A percentile compares a stretch with the other conserved stretches of the same genome.
Evolutionary conservation across 2,888 invertebrate genomes (phyloP).

Genomic region (Tenthredo scrophulariae): DNA sequence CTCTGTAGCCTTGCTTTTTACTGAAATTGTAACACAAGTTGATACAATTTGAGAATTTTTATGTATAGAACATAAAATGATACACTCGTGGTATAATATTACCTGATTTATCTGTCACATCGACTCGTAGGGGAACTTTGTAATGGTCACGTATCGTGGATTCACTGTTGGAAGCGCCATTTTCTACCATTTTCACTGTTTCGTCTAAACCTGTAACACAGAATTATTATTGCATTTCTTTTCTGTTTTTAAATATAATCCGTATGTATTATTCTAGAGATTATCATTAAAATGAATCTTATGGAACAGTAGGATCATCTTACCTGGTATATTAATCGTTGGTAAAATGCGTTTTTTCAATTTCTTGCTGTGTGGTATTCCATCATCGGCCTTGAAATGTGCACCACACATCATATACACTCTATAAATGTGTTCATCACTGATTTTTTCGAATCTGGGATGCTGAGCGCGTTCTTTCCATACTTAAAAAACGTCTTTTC

Average conservation of each 20-base stretch:
- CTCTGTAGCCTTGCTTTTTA: neutral
- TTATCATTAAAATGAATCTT: neutral
- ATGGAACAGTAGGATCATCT: too few species aligned
- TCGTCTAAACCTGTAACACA: neutral
- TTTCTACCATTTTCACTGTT: neutral
- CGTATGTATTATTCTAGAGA: too few species aligned
- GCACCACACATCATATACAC: too few species aligned
- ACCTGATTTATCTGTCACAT: neutral
- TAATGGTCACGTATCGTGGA: neutral
- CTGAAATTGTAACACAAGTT: slow-evolving; percentile 1
- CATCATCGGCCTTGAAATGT: too few species aligned
- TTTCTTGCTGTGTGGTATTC: too few species aligned
- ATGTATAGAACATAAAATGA: neutral
- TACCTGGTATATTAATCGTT: too few species aligned
- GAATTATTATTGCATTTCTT: neutral
- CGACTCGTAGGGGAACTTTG: neutral
- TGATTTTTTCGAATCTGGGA: too few species aligned
- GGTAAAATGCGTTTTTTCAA: too few species aligned
- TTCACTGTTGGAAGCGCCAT: neutral
- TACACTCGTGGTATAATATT: neutral
- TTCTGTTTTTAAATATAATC: neutral
- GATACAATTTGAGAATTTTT: slow-evolving; percentile 2
- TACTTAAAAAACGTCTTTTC: too few species aligned
- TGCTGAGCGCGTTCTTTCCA: too few species aligned
- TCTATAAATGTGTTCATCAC: too few species aligned